Evolutionary conservation across 64 coral and sea anemone genomes (phyloP).

Genomic region (Stylophora pistillata): DNA sequence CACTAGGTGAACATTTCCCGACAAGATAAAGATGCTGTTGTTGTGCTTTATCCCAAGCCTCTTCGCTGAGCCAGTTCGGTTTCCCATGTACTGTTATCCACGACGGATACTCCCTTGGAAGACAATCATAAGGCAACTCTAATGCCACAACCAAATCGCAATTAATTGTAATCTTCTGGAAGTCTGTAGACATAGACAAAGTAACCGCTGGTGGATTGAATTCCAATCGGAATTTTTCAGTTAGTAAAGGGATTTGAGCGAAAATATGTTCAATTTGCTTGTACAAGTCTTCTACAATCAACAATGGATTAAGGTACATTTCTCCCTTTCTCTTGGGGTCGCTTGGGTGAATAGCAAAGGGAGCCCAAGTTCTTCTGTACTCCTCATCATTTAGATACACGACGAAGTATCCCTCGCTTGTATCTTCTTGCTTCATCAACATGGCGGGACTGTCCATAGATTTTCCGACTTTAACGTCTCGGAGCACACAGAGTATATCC

Average conservation of each 20-base stretch:
- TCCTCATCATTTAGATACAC: slow-evolving; percentile 40
- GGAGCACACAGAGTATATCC: slow-evolving; percentile 65
- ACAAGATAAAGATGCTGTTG: slow-evolving; percentile 39
- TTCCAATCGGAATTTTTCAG: slow-evolving; percentile 24
- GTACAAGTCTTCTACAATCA: slow-evolving; percentile 52
- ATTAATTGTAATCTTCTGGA: slow-evolving; percentile 31
- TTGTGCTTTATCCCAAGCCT: slow-evolving; percentile 21
- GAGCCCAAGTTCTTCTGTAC: slow-evolving; percentile 29
- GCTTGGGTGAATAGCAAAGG: slow-evolving; percentile 46
- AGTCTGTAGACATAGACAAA: slow-evolving; percentile 17
- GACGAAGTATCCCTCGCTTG: slow-evolving; percentile 59
- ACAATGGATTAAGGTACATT: slow-evolving; percentile 65
- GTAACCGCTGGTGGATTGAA: slow-evolving; percentile 67
- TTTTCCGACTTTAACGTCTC: slow-evolving; percentile 51
- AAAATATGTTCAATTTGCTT: slow-evolving; percentile 68
- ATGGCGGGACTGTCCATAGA: slow-evolving; percentile 37
- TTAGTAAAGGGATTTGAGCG: slow-evolving; percentile 56
- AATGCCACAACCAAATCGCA: slow-evolving; percentile 63
- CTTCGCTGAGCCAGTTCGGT: slow-evolving; percentile 34
- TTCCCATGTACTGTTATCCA: slow-evolving; percentile 28
- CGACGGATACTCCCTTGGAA: slow-evolving; percentile 32
- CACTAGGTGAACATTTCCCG: slow-evolving; percentile 55
- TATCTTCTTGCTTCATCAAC: slow-evolving; percentile 56
- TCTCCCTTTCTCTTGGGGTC: slow-evolving; percentile 46
- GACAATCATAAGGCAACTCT: slow-evolving; percentile 14